phyloP scores from a whole-genome alignment of 2,797 vertebrate species.

The Rhinophrynus dorsalis region DNA sequence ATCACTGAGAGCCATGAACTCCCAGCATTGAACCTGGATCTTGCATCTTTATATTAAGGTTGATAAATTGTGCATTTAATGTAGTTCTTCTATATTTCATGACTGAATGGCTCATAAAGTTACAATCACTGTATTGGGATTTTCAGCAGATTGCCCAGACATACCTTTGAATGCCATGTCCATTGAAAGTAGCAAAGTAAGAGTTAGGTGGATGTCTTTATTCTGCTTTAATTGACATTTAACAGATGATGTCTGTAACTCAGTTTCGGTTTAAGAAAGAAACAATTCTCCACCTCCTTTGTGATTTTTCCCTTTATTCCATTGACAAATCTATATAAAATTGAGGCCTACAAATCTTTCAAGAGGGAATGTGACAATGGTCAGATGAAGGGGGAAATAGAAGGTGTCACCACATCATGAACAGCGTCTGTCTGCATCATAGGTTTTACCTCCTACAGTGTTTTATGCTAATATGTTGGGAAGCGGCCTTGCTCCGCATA shows the following conservation, averaged over 20 bases:
- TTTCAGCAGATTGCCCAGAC: conserved; percentile 62
- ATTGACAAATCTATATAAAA: conserved; percentile 67
- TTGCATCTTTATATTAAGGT: conserved; percentile 21
- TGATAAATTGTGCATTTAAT: conserved; percentile 40
- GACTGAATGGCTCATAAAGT: conserved; percentile 61
- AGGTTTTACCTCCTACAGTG: conserved; percentile 69
- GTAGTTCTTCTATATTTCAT: conserved; percentile 42
- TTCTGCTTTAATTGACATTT: conserved; percentile 73
- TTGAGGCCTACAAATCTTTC: conserved; percentile 59
- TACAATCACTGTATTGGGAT: conserved; percentile 68
- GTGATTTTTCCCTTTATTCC: conserved; percentile 65
- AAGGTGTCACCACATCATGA: conserved; percentile 61
- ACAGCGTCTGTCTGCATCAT: conserved; percentile 66
- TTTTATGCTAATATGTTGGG: conserved; percentile 67
- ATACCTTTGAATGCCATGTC: conserved; percentile 59
- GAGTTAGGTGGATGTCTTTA: conserved; percentile 70
- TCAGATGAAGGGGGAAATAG: conserved; percentile 66
- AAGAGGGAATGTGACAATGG: conserved; percentile 65
- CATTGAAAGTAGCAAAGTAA: conserved; percentile 65
- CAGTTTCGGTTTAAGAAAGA: conserved; percentile 63
- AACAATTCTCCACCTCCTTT: conserved; percentile 64
- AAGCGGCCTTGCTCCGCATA: conserved; percentile 60
- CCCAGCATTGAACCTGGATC: background rate
- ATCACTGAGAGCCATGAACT: conserved; percentile 5
- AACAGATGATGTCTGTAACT: conserved; percentile 70